phyloP scores from a whole-genome alignment of 2,888 invertebrate genomes.

The Leptinotarsa peninsularis region DNA sequence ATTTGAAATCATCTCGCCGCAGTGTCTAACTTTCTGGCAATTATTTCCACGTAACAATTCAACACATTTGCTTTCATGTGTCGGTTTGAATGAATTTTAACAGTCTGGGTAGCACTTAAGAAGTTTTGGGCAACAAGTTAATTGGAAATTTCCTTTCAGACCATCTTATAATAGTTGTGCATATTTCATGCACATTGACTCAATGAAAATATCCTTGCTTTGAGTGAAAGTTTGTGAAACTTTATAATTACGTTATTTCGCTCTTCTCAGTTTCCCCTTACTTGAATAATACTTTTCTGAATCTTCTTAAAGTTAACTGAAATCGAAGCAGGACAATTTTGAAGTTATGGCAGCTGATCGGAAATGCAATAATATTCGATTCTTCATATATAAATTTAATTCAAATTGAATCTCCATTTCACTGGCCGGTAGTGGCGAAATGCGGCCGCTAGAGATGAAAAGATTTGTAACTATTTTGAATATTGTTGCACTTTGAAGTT shows the following conservation, averaged over 20 bases:
- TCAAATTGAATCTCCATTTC: no score
- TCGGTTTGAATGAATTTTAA: not conserved
- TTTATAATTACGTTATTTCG: constrained; percentile 5
- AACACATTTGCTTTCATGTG: not conserved
- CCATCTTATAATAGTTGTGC: constrained; percentile 14
- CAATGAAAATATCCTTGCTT: constrained; percentile 19
- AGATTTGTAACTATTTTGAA: no score
- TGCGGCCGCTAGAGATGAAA: no score
- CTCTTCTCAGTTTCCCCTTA: not conserved
- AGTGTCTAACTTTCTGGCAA: not conserved
- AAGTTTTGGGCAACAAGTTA: constrained; percentile 7
- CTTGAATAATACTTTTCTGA: not conserved
- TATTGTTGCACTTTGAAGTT: no score
- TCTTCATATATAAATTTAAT: no score
- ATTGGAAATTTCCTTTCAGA: constrained; percentile 12
- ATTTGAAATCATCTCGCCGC: not conserved
- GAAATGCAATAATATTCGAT: no score
- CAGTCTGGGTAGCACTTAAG: constrained; percentile 5
- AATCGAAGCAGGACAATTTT: not conserved
- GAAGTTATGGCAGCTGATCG: no score
- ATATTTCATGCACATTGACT: constrained; percentile 13
- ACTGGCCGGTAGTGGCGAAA: no score
- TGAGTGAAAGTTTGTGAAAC: not conserved
- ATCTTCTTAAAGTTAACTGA: not conserved
- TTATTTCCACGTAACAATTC: not conserved